A percentile compares a stretch with the other conserved stretches of the same genome.
These are phyloP conservation scores for Onthophagus taurus DNA, from an alignment of 1,140 invertebrate species.

Conservation along the genomic window DNA sequence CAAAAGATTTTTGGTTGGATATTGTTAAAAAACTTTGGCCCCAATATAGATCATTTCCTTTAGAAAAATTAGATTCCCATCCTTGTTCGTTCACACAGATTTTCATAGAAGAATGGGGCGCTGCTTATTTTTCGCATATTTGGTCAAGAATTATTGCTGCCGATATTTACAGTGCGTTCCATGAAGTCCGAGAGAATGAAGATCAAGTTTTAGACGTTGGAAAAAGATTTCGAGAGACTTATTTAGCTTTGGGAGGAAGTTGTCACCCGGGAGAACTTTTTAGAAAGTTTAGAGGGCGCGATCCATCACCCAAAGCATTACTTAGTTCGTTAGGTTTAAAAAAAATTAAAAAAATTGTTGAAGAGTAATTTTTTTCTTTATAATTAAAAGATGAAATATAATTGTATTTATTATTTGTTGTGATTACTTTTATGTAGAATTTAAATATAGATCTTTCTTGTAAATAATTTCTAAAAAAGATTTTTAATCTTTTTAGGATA, in stretches of 20 bases:
- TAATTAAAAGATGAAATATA: no score
- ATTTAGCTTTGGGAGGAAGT: constrained; percentile 72
- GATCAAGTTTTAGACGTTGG: constrained; percentile 47
- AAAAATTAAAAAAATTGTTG: not conserved
- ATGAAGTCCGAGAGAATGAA: constrained; percentile 51
- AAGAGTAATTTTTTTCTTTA: no score
- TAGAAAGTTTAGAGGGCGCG: constrained; percentile 79
- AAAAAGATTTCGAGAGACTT: constrained; percentile 73
- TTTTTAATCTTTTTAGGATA: no score
- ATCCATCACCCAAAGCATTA: constrained; percentile 78
- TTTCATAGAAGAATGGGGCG: constrained; percentile 60
- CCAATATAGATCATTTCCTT: constrained; percentile 60
- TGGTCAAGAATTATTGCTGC: constrained; percentile 85
- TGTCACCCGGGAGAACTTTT: constrained; percentile 76
- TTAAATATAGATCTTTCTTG: not conserved
- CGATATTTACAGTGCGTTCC: constrained; percentile 77
- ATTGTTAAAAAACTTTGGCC: constrained; percentile 69
- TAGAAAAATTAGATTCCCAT: constrained; percentile 67
- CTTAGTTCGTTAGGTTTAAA: constrained; percentile 52
- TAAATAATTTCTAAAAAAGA: not conserved
- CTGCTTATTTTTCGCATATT: constrained; percentile 64
- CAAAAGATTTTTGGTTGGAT: constrained; percentile 69
- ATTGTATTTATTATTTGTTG: constrained; percentile 6
- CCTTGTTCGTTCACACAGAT: constrained; percentile 70
- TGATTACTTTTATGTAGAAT: not conserved